Base-by-base conservation (phyloP, 1,140 invertebrate species). In the Micrasema longulum region DNA sequence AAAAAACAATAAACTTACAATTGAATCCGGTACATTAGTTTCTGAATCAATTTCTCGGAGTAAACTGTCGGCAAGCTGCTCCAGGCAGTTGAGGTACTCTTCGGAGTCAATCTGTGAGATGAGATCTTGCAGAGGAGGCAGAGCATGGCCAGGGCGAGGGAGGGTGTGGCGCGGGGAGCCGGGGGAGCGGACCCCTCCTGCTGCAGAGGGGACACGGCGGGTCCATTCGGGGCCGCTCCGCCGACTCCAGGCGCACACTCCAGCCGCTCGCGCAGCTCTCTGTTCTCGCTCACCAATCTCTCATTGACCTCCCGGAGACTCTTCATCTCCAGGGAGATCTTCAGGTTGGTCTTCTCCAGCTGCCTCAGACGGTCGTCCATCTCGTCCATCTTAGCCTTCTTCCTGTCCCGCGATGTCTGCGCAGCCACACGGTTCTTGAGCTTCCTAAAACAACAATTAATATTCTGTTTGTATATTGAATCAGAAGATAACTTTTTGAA, bases 361-460 rank as follows among this genome's bases (percentile, higher is more conserved):
- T 85, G 79, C 71, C 87, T 85, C 6, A 95, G 87, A 43, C 89
- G 88, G 11, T 84, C 82, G 84, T 98, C 96, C 81, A 98, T 89
- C 76, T 96, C 92, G 70, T 93, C 91, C 88, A 98, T 91, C 80
- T 92, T 91, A 0, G 93, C 93, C 81, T 98, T 98, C 79, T 99
- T 99, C n/a, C 96, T 88, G 82, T 99, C 97, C 60, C 97, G 87
- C 0, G 97, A 98, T 43, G 94, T 97, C 82, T 99, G 97, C n/a
- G 97, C 97, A 38, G 97, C 97, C 12, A 98, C 95, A 77, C 97
- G 87, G 81, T 99, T 99, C 82, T 98, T 99, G 75, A 99, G 80
- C 86, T 99, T 99, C 81, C 97, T 97, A 79, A 60, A 83, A 84
- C 78, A 79, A 65, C 55, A 57, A 43, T 26, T 14, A 72, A 18